These are phyloP conservation scores for Naso thynnoides DNA, from an alignment of 2,797 vertebrate genomes.

Conservation along the genomic window DNA sequence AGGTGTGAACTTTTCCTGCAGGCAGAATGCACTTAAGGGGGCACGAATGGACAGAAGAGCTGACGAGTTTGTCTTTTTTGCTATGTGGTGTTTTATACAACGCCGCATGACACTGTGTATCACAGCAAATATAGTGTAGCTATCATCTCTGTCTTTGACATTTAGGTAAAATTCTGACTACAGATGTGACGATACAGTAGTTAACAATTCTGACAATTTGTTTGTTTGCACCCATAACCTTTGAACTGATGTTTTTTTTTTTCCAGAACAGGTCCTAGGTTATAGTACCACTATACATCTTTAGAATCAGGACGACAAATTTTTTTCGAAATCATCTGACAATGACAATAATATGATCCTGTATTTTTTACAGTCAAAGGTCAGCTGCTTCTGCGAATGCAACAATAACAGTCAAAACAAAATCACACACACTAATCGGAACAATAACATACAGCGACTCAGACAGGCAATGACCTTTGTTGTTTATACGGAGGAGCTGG, in stretches of 20 bases:
- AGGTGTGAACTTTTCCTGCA: not conserved
- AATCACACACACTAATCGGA: slow-evolving; percentile 74
- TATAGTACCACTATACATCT: not conserved
- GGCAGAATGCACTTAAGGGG: not conserved
- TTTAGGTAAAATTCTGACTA: not conserved
- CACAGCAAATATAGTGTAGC: not conserved
- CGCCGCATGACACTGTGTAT: not conserved
- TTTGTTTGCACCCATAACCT: not conserved
- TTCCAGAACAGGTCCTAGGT: not conserved
- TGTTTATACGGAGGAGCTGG: slow-evolving; percentile 73
- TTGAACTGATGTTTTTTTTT: not conserved
- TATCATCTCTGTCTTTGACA: not conserved
- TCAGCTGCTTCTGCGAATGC: slow-evolving; percentile 63
- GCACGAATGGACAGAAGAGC: not conserved
- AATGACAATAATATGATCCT: slow-evolving; percentile 72
- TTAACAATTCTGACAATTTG: not conserved
- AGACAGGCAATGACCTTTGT: slow-evolving; percentile 80
- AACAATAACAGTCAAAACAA: slow-evolving; percentile 80
- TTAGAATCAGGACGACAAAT: slow-evolving; percentile 2
- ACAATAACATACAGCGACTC: slow-evolving; percentile 67
- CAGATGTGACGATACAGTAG: not conserved
- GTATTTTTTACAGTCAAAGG: slow-evolving; percentile 71
- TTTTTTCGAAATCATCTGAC: slow-evolving; percentile 55
- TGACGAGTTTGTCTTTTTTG: slow-evolving; percentile 7
- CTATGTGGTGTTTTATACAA: not conserved